Conservation (phyloP, 1,140 invertebrate genomes). For the Metopolophium dirhodum region DNA sequence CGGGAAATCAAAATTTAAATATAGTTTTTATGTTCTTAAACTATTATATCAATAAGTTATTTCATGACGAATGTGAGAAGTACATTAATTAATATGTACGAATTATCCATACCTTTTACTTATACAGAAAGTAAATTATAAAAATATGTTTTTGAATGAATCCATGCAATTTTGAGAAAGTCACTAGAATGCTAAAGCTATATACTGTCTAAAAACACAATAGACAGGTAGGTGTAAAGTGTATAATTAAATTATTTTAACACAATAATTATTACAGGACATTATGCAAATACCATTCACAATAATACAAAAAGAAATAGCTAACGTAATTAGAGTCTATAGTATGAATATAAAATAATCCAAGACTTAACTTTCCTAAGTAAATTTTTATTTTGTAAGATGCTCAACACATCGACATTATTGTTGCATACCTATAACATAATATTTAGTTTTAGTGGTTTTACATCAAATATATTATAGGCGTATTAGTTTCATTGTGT, state of each 20-base stretch:
- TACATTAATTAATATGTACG: not conserved
- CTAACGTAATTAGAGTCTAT: not conserved
- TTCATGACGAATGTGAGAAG: not conserved
- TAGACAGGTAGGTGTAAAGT: too few species aligned
- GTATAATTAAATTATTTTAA: too few species aligned
- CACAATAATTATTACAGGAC: too few species aligned
- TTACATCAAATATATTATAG: not conserved
- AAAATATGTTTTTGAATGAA: not conserved
- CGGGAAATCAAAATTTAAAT: too few species aligned
- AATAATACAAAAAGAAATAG: not conserved
- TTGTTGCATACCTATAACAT: not conserved
- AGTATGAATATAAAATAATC: not conserved
- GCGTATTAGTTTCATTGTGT: not conserved
- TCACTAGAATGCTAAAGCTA: too few species aligned
- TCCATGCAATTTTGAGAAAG: too few species aligned
- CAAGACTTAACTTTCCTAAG: not conserved
- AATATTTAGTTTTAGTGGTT: not conserved
- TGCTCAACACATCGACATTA: not conserved
- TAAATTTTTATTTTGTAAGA: not conserved
- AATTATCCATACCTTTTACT: not conserved
- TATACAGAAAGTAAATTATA: not conserved
- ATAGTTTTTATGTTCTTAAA: not conserved
- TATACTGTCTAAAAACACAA: too few species aligned
- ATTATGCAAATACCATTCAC: too few species aligned
- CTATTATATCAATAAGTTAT: not conserved